Conservation (phyloP, 2,888 invertebrate genomes). For the Protodeltote pygarga region DNA sequence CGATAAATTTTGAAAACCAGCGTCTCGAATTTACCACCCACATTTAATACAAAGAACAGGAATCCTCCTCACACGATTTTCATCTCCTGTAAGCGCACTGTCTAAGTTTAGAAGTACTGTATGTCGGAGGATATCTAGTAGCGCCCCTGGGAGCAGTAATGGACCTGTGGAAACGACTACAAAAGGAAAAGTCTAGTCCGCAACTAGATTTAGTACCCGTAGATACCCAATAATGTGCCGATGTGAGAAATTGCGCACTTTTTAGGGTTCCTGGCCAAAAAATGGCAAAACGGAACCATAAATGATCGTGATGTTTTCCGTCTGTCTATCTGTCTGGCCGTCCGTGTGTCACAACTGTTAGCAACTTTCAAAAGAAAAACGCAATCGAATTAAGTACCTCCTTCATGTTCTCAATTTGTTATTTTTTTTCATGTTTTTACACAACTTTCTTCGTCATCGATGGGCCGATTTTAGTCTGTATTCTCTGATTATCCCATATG, state of each 20-base stretch:
- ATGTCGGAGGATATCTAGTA: conserved; percentile 64
- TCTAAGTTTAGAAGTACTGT: conserved; percentile 62
- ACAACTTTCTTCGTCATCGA: no score
- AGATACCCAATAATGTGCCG: conserved; percentile 66
- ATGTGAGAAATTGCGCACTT: conserved; percentile 49
- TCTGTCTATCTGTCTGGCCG: no score
- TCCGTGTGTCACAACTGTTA: no score
- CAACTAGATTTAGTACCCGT: conserved; percentile 75
- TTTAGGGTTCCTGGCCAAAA: no score
- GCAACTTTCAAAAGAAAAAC: no score
- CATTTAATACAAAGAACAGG: conserved; percentile 12
- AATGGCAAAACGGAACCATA: no score
- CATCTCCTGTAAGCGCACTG: conserved; percentile 50
- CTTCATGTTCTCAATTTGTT: no score
- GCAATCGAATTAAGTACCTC: no score
- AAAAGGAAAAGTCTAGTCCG: conserved; percentile 74
- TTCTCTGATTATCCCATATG: no score
- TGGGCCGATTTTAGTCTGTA: no score
- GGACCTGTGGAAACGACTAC: conserved; percentile 73
- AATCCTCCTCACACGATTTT: conserved; percentile 42
- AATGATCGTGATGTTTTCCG: no score
- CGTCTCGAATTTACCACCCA: background rate
- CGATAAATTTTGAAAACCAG: background rate
- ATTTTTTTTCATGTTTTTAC: no score
- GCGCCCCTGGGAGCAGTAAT: conserved; percentile 74